Evolutionary conservation across 2,888 invertebrate genomes (phyloP), one percentile per base, ranked within the genome.

Genomic region (Meliscaeva auricollis): DNA sequence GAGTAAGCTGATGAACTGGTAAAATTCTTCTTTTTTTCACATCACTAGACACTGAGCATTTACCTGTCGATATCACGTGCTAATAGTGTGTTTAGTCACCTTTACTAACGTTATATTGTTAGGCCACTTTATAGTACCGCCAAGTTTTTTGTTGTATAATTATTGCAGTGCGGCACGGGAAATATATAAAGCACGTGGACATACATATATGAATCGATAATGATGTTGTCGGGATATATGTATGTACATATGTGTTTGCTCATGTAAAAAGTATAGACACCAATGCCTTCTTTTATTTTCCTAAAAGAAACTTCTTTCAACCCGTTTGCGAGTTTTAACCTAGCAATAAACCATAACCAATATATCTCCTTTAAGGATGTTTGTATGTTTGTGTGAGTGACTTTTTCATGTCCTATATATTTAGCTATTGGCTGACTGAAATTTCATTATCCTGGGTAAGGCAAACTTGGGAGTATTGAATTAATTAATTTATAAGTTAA

Each of bases 401-500:
- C 13, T 41, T 46, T 8, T 46, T 46, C 17, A 17, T 2, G 8
- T 17, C 7, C 17, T 9, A 17, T 1, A 17, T 17, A 46, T 9
- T 17, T 8, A 6, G 17, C 15, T 7, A 46, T 6, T 46, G 15
- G 17, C 8, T 46, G 64, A 70, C 54, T 69, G 26, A 75, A 62
- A 75, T 81, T 81, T 62, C 30, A 74, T 68, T 80, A 73, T 69
- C 52, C 38, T 44, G 41, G 17, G 41, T 38, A 62, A 58, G 17
- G 41, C 48, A 62, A 58, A 66, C 50, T 44, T 66, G 70, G 64
- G 70, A 66, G 64, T 58, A 58, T 72, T 56, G 56, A 32, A 50
- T 48, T 69, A 81, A 81, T 81, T 81, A 76, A 81, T 81, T 76
- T 75, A 81, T 81, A 50, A 76, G 70, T 64, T 72, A 52, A 81